Evolutionary conservation across 1,140 invertebrate species (phyloP).

Genomic region (Acromyrmex charruanus): DNA sequence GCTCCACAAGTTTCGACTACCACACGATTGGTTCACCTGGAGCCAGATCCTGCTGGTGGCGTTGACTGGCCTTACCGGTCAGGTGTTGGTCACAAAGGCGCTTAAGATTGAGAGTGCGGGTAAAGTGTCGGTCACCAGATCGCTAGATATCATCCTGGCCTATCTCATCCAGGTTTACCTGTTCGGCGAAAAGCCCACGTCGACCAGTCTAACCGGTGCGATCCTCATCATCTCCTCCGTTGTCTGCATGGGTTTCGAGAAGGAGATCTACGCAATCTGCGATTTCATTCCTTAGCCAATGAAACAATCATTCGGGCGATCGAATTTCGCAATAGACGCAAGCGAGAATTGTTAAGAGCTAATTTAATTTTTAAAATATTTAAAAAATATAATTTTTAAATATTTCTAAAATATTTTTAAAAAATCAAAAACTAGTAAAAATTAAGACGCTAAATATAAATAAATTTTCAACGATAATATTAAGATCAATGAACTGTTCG

Average conservation of each 20-base stretch:
- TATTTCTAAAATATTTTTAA: too few species aligned
- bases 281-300: constrained; percentile 83
- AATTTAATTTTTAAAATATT: too few species aligned
- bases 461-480: constrained; percentile 22
- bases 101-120: constrained; percentile 87
- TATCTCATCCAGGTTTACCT: constrained; percentile 86
- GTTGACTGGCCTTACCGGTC: constrained; percentile 84
- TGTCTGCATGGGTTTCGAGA: constrained; percentile 86
- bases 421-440: neutral
- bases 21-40: constrained; percentile 83
- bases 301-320: constrained; percentile 25
- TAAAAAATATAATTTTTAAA: too few species aligned
- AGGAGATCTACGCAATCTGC: constrained; percentile 84
- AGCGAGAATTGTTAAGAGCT: neutral
- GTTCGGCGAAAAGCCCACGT: constrained; percentile 86
- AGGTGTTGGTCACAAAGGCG: constrained; percentile 86
- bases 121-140: constrained; percentile 86
- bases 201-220: constrained; percentile 84
- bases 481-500: constrained; percentile 10
- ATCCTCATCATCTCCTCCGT: constrained; percentile 86
- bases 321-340: neutral
- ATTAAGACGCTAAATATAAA: neutral
- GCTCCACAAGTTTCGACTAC: constrained; percentile 73
- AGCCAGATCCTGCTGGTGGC: constrained; percentile 80
- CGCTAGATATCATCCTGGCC: constrained; percentile 86